These are phyloP conservation scores for Epizoanthus illoricatus DNA, from an alignment of 92 coral and sea anemone genomes.

Conservation along the genomic window DNA sequence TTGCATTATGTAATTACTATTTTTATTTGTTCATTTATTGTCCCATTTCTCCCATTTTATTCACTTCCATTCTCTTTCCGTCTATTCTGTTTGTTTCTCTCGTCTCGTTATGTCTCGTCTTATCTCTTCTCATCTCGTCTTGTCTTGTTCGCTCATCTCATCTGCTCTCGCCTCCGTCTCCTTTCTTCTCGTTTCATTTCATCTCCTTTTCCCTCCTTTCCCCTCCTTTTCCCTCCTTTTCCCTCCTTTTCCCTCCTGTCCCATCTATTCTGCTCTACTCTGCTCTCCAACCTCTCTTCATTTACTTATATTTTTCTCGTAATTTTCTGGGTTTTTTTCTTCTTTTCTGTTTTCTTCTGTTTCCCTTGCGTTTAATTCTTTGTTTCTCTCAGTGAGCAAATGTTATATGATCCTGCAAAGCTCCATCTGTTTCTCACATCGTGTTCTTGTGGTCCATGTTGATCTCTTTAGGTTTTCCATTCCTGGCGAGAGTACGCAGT, in stretches of 20 bases:
- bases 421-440: background rate
- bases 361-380: too few relatives aligned
- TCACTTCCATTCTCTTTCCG: background rate
- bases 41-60: background rate
- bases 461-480: slow-evolving; percentile 46
- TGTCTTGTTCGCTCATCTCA: background rate
- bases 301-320: background rate
- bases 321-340: too few relatives aligned
- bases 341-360: too few relatives aligned
- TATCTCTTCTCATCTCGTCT: background rate
- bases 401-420: background rate
- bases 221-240: background rate
- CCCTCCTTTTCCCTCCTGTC: background rate
- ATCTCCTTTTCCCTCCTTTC: background rate
- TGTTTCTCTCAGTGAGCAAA: too few relatives aligned
- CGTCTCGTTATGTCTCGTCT: background rate
- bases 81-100: slow-evolving; percentile 8
- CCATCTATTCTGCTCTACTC: too few relatives aligned
- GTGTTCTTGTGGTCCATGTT: background rate
- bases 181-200: background rate
- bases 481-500: slow-evolving; percentile 69
- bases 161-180: background rate
- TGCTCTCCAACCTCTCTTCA: background rate
- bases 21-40: background rate
- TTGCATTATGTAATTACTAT: too few relatives aligned